Evolutionary conservation across 2,113 vertebrate genomes (phyloP).

Genomic region (Chamaea fasciata): DNA sequence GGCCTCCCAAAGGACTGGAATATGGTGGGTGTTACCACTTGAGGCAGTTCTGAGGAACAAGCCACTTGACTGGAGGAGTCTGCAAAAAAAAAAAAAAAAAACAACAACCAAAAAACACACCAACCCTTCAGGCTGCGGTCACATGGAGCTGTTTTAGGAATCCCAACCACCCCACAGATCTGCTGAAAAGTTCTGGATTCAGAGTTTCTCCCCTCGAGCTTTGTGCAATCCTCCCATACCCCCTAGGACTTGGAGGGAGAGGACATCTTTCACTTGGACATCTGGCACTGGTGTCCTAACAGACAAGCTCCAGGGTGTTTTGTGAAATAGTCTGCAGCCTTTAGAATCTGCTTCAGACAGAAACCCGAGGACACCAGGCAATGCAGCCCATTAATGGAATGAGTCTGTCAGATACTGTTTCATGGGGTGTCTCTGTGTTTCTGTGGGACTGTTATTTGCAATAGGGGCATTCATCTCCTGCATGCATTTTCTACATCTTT

Average conservation of each 20-base stretch:
- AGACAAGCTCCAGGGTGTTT: slow-evolving; percentile 34
- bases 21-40: neutral
- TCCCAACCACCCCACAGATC: slow-evolving; percentile 9
- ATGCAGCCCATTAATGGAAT: neutral
- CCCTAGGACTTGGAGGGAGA: slow-evolving; percentile 31
- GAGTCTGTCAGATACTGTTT: neutral
- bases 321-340: slow-evolving; percentile 43
- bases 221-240: slow-evolving; percentile 36
- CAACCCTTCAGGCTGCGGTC: neutral
- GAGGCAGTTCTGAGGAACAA: neutral
- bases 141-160: slow-evolving; percentile 32
- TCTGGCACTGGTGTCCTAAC: slow-evolving; percentile 22
- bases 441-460: neutral
- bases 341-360: slow-evolving; percentile 22
- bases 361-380: slow-evolving; percentile 9
- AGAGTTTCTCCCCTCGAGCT: slow-evolving; percentile 6
- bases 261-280: neutral
- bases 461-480: neutral
- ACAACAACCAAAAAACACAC: neutral
- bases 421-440: neutral
- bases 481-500: neutral
- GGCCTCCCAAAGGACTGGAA: neutral
- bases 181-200: slow-evolving; percentile 16
- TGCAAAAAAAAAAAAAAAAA: neutral
- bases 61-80: neutral